phyloP scores from a whole-genome alignment of 1,140 invertebrate species.

The Caenorhabditis remanei region DNA sequence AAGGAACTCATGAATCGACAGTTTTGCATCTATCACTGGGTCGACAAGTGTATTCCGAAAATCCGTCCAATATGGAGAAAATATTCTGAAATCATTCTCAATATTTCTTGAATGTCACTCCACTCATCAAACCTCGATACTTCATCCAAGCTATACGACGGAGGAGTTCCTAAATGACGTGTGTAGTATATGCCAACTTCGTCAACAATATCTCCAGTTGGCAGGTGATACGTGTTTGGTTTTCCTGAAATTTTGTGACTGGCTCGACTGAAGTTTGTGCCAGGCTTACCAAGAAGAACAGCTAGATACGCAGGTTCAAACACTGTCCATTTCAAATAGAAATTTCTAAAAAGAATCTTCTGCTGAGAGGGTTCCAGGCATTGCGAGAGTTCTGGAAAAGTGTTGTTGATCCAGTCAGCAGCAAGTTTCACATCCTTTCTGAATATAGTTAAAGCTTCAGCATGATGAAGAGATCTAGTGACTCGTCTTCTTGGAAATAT shows the following conservation, averaged over 20 bases:
- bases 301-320: conserved; percentile 32
- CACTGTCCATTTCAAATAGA: conserved; percentile 40
- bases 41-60: conserved; percentile 27
- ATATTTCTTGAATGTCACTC: neutral
- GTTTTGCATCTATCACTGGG: conserved; percentile 33
- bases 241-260: conserved; percentile 34
- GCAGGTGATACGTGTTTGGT: conserved; percentile 24
- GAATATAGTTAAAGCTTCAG: conserved; percentile 26
- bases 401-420: conserved; percentile 14
- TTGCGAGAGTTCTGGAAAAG: conserved; percentile 1
- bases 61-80: conserved; percentile 16
- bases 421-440: conserved; percentile 29
- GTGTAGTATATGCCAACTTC: conserved; percentile 29
- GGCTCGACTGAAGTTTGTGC: neutral
- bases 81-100: conserved; percentile 16
- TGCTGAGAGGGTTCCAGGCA: neutral
- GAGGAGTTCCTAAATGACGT: conserved; percentile 23
- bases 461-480: conserved; percentile 3
- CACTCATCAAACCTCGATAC: neutral
- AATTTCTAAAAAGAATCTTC: conserved; percentile 7
- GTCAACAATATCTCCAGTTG: conserved; percentile 31
- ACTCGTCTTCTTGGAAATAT: neutral
- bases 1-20: conserved; percentile 29
- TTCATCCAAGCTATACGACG: conserved; percentile 22
- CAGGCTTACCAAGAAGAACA: neutral